phyloP scores from a whole-genome alignment of 2,797 vertebrate species.

The Darevskia nairensis region DNA sequence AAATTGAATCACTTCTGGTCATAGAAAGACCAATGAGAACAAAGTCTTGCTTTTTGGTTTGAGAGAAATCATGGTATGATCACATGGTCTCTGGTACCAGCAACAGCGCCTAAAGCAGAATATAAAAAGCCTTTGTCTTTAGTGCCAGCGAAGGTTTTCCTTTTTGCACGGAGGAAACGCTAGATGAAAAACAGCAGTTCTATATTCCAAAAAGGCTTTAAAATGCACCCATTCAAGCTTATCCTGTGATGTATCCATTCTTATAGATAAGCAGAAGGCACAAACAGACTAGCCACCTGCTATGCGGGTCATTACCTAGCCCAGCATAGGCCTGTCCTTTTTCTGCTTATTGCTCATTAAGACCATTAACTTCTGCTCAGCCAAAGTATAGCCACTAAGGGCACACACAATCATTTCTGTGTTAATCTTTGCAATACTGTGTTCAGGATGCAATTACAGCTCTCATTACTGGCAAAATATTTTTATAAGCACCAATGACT shows the following conservation, averaged over 20 bases:
- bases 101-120: conserved; percentile 53
- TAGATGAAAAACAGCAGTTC: background rate
- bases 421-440: background rate
- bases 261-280: background rate
- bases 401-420: background rate
- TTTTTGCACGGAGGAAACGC: conserved; percentile 28
- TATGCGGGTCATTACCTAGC: background rate
- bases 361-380: background rate
- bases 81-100: conserved; percentile 65
- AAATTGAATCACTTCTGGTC: background rate
- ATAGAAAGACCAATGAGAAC: background rate
- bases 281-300: background rate
- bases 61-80: conserved; percentile 26
- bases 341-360: background rate
- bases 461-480: background rate
- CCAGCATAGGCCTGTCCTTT: background rate
- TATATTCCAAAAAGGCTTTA: accelerated
- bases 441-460: background rate
- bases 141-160: conserved; percentile 1
- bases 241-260: background rate
- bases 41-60: conserved; percentile 38
- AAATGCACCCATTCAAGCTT: background rate
- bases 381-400: background rate
- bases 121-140: conserved; percentile 55
- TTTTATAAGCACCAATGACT: background rate